Base-by-base conservation (phyloP, 2,113 vertebrate species). In the Cyprinodon tularosa region DNA sequence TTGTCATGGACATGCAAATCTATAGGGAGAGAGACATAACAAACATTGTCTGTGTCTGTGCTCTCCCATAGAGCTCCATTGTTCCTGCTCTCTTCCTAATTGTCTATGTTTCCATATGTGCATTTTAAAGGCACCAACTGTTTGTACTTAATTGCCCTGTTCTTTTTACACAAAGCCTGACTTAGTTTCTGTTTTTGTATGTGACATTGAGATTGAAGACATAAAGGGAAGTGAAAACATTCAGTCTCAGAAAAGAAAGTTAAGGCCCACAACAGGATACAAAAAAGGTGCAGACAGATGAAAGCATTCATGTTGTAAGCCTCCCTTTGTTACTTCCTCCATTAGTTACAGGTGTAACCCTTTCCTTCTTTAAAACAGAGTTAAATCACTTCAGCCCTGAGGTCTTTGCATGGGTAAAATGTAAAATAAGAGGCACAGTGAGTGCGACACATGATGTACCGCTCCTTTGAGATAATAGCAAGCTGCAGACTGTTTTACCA, bases 1-100 rank as follows among this genome's bases (percentile, higher is more conserved):
- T 85, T 86, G 86, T 90, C 85, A 67, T 53, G 59, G 71, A 84
- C 90, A 87, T 79, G 77, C 87, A 92, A 86, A 88, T 84, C 80
- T 86, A 53, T 70, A 72, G 73, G 72, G 76, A 83, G 70, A 60
- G 80, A 84, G 79, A 69, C 72, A 90, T 20, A 90, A 83, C 84
- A 83, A 66, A 69, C 83, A 74, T 59, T 50, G 66, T 71, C 66
- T 71, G 62, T 40, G 68, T 78, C 77, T 87, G 66, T 79, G 68
- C 66, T 87, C 59, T 62, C 74, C 64, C 72, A 75, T 57, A 4
- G 57, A 39, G 76, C 42, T 48, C 66, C 20, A 74, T 85, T 89
- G 85, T 89, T 71, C 69, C 59, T 78, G 66, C 50, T 66, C 60
- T 72, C 76, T 64, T 57, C 74, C 72, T 61, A 53, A 76, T 77